Evolutionary conservation across 2,113 vertebrate species (phyloP).

Genomic region (Aegithalos caudatus): DNA sequence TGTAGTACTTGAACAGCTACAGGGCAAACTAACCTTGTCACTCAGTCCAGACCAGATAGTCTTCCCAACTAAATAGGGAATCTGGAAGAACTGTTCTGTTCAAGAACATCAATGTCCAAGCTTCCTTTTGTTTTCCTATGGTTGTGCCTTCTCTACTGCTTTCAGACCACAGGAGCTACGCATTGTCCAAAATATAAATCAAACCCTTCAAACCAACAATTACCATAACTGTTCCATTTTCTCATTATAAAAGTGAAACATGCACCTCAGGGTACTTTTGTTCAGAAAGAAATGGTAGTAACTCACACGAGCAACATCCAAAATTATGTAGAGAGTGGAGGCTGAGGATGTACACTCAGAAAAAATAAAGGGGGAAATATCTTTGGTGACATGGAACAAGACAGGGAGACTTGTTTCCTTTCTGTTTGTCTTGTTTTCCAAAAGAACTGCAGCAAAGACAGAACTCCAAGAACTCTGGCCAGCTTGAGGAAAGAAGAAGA

Average conservation of each 20-base stretch:
- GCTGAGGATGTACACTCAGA: neutral
- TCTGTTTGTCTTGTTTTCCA: neutral
- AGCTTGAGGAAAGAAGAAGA: neutral
- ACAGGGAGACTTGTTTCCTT: neutral
- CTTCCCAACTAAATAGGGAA: neutral
- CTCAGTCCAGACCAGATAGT: neutral
- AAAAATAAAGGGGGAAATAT: accelerated
- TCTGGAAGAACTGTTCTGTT: neutral
- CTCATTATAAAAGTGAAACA: neutral
- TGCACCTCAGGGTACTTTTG: neutral
- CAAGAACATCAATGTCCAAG: neutral
- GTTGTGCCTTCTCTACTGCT: neutral
- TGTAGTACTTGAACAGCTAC: neutral
- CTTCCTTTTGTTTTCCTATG: neutral
- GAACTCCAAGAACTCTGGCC: neutral
- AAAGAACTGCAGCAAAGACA: neutral
- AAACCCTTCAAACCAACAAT: neutral
- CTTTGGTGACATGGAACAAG: neutral
- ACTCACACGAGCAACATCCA: neutral
- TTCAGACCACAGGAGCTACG: neutral
- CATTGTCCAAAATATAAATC: neutral
- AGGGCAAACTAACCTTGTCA: neutral
- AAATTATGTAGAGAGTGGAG: neutral
- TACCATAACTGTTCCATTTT: neutral
- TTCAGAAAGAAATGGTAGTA: neutral